Conservation (phyloP, 1,140 invertebrate species). For the Oncopeltus fasciatus region DNA sequence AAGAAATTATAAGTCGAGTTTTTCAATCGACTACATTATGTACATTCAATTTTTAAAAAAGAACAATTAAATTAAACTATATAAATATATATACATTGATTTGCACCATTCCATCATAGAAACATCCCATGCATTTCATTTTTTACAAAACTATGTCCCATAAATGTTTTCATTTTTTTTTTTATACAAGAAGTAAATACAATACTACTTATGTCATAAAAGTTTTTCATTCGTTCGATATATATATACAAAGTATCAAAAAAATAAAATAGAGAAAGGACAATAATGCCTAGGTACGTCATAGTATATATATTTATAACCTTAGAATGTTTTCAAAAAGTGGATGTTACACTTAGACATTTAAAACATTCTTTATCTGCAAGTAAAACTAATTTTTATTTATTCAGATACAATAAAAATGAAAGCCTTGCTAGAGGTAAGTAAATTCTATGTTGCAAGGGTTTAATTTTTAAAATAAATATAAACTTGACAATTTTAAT, state of each 20-base stretch:
- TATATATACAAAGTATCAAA: conserved; percentile 8
- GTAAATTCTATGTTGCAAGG: no score
- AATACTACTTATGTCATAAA: conserved; percentile 6
- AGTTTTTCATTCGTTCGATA: conserved; percentile 2
- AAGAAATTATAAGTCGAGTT: no score
- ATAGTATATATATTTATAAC: no score
- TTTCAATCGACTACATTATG: background rate
- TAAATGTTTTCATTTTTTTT: background rate
- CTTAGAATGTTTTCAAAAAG: no score
- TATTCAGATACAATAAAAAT: no score
- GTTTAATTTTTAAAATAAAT: no score
- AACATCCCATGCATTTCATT: background rate
- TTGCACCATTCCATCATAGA: background rate
- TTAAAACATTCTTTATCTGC: no score
- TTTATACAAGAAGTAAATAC: conserved; percentile 7
- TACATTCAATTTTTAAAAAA: background rate
- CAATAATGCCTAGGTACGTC: background rate
- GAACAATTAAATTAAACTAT: background rate
- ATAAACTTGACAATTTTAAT: no score
- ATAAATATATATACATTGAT: conserved; percentile 4
- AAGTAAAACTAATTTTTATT: no score
- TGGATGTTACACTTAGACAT: no score
- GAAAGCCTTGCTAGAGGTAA: no score
- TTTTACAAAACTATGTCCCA: background rate
- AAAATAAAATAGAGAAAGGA: conserved; percentile 5